phyloP scores from a whole-genome alignment of 2,888 invertebrate species.

The Ichneumoninae sp. region DNA sequence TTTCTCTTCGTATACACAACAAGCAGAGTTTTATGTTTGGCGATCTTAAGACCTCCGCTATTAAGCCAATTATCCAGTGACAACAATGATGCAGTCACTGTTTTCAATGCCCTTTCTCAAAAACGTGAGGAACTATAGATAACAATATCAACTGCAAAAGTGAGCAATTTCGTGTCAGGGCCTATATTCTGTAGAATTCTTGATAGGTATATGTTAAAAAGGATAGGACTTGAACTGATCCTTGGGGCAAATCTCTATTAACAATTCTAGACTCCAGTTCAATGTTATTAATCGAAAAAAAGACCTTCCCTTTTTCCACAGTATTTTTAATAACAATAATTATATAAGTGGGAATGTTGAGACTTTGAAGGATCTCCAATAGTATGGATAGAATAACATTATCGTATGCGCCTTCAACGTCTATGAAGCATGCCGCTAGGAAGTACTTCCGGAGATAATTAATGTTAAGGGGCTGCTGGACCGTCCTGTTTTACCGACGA shows the following conservation, averaged over 20 bases:
- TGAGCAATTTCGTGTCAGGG: conserved; percentile 1
- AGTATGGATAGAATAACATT: background rate
- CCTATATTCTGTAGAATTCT: background rate
- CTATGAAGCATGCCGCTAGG: background rate
- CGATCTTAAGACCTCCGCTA: background rate
- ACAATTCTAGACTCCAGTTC: background rate
- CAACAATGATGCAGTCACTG: background rate
- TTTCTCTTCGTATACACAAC: background rate
- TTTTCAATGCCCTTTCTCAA: background rate
- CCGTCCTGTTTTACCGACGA: too few species aligned
- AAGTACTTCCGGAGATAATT: background rate
- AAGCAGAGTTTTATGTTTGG: background rate
- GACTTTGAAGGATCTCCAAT: background rate
- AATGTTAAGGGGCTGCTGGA: background rate
- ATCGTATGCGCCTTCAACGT: conserved; percentile 11
- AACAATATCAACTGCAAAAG: conserved; percentile 20
- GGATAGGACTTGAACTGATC: conserved; percentile 6
- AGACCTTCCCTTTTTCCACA: background rate
- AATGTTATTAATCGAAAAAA: background rate
- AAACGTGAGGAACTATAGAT: background rate
- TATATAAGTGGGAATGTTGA: background rate
- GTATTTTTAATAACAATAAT: conserved; percentile 7
- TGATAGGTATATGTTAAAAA: conserved; percentile 16
- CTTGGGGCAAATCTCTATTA: conserved; percentile 1
- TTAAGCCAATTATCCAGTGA: background rate